These are phyloP conservation scores for Mobula hypostoma DNA, from an alignment of 2,113 vertebrate species.

Conservation along the genomic window DNA sequence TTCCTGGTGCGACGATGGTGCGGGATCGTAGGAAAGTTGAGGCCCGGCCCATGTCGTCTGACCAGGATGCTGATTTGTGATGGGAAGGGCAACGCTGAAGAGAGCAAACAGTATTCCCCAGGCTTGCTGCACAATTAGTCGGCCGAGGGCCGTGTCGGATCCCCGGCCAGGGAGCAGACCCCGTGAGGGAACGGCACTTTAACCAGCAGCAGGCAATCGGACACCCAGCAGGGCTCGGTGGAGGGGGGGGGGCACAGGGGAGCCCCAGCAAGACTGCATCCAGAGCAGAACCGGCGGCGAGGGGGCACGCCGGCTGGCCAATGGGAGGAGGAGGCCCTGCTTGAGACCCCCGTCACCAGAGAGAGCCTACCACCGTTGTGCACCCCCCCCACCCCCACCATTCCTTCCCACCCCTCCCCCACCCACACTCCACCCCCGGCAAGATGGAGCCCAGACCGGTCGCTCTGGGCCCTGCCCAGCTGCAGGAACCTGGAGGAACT, in stretches of 20 bases:
- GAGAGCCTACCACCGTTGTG: too few relatives aligned
- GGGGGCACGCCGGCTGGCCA: not conserved
- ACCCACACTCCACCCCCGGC: conserved; percentile 33
- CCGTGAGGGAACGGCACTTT: not conserved
- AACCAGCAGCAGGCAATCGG: not conserved
- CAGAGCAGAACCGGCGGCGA: not conserved
- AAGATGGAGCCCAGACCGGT: conserved; percentile 86
- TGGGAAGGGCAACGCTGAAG: not conserved
- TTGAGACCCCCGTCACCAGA: not conserved
- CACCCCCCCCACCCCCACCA: too few relatives aligned
- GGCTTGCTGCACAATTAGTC: too few relatives aligned
- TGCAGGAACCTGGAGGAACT: too few relatives aligned
- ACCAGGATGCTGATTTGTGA: not conserved
- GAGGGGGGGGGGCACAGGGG: too few relatives aligned
- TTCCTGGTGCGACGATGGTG: not conserved
- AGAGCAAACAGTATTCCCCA: not conserved
- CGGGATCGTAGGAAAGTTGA: not conserved
- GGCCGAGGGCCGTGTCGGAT: too few relatives aligned
- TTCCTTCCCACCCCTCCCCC: too few relatives aligned
- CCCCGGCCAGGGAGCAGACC: not conserved
- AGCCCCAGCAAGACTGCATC: too few relatives aligned
- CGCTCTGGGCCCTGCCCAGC: conserved; percentile 58
- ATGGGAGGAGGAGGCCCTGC: not conserved
- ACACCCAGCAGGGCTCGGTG: not conserved
- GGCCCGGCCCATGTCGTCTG: not conserved